phyloP scores from a whole-genome alignment of 2,113 vertebrate genomes.

The Stictonetta naevosa region DNA sequence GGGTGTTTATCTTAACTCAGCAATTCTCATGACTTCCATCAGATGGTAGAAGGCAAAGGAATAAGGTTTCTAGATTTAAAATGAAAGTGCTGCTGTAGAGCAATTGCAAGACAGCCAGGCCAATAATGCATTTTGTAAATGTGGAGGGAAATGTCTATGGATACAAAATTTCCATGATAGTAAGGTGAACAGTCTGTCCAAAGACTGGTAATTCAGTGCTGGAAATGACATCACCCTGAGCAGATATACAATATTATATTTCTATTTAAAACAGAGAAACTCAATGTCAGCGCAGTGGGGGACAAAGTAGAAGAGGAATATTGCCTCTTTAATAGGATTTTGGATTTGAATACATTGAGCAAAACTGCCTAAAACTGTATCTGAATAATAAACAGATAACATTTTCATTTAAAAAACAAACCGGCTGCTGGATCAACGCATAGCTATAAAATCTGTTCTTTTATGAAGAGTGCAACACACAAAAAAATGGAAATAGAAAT shows the following conservation, averaged over 20 bases:
- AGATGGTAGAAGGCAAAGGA: conserved; percentile 59
- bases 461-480: conserved; percentile 20
- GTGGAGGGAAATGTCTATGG: conserved; percentile 49
- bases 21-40: conserved; percentile 72
- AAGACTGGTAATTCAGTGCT: conserved; percentile 68
- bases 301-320: conserved; percentile 72
- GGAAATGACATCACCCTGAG: conserved; percentile 73
- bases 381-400: conserved; percentile 81
- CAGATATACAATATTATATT: conserved; percentile 75
- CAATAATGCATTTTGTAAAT: conserved; percentile 73
- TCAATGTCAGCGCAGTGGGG: conserved; percentile 34
- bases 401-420: conserved; percentile 70
- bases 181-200: conserved; percentile 69
- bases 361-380: conserved; percentile 78
- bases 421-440: conserved; percentile 64
- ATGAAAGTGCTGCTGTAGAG: conserved; percentile 63
- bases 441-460: conserved; percentile 54
- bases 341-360: conserved; percentile 78
- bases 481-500: conserved; percentile 67
- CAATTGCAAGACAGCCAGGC: conserved; percentile 51
- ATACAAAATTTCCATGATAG: conserved; percentile 67
- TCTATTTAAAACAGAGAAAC: conserved; percentile 64
- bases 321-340: conserved; percentile 81
- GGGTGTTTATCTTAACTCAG: conserved; percentile 77
- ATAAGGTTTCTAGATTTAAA: conserved; percentile 68